phyloP scores from a whole-genome alignment of 2,888 invertebrate genomes.

The Pherbina coryleti region DNA sequence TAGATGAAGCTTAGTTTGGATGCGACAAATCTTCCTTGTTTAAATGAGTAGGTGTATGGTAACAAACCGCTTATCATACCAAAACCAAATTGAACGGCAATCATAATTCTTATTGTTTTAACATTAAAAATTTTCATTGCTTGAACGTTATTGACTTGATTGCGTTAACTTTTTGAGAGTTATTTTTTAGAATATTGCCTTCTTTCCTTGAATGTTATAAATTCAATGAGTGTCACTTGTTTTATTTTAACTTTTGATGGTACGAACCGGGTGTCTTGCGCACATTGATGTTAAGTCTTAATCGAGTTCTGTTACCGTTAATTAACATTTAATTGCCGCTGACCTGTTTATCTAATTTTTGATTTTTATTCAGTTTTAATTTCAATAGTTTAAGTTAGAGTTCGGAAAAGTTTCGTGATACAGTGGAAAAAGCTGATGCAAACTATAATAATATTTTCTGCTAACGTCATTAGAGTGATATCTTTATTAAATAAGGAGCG shows the following conservation, averaged over 20 bases:
- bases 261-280: too few relatives aligned
- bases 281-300: not conserved
- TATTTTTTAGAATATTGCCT: too few relatives aligned
- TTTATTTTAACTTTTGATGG: too few relatives aligned
- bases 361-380: not conserved
- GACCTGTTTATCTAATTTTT: conserved; percentile 22
- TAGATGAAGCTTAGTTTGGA: conserved; percentile 53
- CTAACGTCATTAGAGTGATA: too few relatives aligned
- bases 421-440: too few relatives aligned
- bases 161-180: too few relatives aligned
- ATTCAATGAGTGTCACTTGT: too few relatives aligned
- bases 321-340: conserved; percentile 9
- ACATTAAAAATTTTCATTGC: conserved; percentile 32
- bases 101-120: conserved; percentile 36
- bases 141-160: too few relatives aligned
- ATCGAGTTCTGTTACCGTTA: not conserved
- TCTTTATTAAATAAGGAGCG: too few relatives aligned
- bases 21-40: conserved; percentile 45
- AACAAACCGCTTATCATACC: conserved; percentile 41
- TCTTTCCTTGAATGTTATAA: too few relatives aligned
- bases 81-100: conserved; percentile 20
- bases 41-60: conserved; percentile 37
- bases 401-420: too few relatives aligned
- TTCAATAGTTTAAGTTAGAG: not conserved
- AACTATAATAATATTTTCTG: too few relatives aligned